Conservation (phyloP, 1,140 invertebrate species). For the Macrosteles quadrilineatus region DNA sequence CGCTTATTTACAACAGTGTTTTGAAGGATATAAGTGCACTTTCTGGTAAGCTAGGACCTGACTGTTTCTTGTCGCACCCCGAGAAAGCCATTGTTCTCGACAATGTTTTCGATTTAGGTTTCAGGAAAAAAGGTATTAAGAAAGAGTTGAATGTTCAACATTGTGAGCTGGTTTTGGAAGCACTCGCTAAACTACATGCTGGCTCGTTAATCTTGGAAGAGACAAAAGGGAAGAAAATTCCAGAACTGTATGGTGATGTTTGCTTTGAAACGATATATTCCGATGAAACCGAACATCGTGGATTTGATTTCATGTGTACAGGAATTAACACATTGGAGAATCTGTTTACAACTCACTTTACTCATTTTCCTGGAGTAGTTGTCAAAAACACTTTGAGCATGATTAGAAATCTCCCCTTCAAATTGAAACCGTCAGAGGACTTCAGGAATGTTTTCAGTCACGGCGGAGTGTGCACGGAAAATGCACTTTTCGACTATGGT, state of each 20-base stretch:
- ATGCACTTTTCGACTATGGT: constrained; percentile 15
- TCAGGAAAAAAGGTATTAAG: background rate
- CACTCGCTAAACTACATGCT: constrained; percentile 24
- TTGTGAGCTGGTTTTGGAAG: constrained; percentile 11
- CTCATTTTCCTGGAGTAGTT: background rate
- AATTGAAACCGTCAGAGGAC: constrained; percentile 22
- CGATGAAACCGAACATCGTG: constrained; percentile 20
- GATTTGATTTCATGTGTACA: constrained; percentile 16
- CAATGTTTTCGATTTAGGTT: constrained; percentile 6
- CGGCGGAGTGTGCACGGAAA: constrained; percentile 3
- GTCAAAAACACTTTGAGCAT: background rate
- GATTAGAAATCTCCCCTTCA: background rate
- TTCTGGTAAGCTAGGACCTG: background rate
- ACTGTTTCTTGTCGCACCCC: constrained; percentile 7
- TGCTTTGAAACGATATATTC: constrained; percentile 19
- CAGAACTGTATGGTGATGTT: constrained; percentile 6
- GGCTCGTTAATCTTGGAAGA: constrained; percentile 27
- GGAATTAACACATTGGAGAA: background rate
- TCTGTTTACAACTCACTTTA: background rate
- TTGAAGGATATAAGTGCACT: background rate
- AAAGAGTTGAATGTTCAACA: constrained; percentile 13
- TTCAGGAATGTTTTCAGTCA: constrained; percentile 29
- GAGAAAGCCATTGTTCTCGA: constrained; percentile 27
- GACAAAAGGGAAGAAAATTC: background rate
- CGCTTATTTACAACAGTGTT: background rate